Base-by-base conservation (phyloP, 2,113 vertebrate genomes). In the Silurus meridionalis region DNA sequence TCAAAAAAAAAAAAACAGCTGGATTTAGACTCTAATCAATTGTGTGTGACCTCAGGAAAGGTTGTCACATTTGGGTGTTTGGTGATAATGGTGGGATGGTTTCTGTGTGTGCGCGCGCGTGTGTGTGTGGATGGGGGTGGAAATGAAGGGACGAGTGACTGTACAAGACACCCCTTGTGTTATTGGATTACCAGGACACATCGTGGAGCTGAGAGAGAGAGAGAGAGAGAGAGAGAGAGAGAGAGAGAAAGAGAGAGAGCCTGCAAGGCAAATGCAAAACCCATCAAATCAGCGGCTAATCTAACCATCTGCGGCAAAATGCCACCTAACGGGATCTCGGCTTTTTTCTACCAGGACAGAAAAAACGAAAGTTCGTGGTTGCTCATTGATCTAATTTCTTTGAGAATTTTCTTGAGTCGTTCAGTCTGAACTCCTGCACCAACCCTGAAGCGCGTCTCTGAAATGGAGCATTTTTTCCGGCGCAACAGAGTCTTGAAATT, bases 401-500 rank as follows among this genome's bases (percentile, higher is more conserved):
- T 83, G 72, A 86, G 79, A 50, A 74, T 48, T 67, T 17, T 58
- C 21, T 7, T 37, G 37, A 37, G 37, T 5, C 19, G 11, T 15
- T 48, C 37, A 19, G 13, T 25, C 69, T n/a, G 57, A 15, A n/a
- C 14, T 6, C 2, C 25, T 13, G 28, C 13, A 3, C 6, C 19
- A 60, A 58, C 63, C 9, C 25, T 80, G 84, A 90, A 72, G 90
- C 64, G 75, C 57, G 46, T 88, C 83, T 91, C 61, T 89, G 90
- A n/a, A 60, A 96, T 96, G 96, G 94, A 95, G 86, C 90, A 88
- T 50, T 87, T 93, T 23, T 93, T 91, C 37, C 83, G 94, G 71
- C 94, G 94, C 48, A 95, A 92, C 84, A 92, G 94, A 82, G 63
- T 93, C 61, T 72, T 96, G 53, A 96, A 96, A 46, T 93, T 94